Base-by-base conservation (phyloP, 2,888 invertebrate genomes). In the Dynastes grantii region DNA sequence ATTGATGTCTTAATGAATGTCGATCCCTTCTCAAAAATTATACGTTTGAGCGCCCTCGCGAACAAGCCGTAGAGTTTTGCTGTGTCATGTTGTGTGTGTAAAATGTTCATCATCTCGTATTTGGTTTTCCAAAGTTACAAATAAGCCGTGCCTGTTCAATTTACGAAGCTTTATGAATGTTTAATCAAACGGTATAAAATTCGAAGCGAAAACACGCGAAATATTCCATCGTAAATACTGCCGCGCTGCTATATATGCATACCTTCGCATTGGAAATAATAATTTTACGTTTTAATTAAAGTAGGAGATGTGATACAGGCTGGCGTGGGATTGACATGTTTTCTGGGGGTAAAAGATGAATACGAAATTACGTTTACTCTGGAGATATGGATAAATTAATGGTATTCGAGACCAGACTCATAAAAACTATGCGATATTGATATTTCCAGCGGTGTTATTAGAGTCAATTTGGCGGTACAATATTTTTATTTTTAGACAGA, bases 141-240 rank as follows among this genome's bases (percentile, higher is more conserved):
- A 58, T 58, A 58, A 58, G 22, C 16, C 22, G 55, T 22, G 8
- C 55, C 55, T 5, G 32, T 37, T 37, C 32, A 37, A 58, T 58
- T 22, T 58, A 22, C 22, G 22, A 27, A 27, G 55, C 55, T 58
- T 58, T 58, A 58, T 58, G 55, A 58, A 58, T 58, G 22, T 58
- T 58, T 58, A 58, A 58, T 58, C 55, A 58, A 58, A 58, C 22
- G 55, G n/a, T 58, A 58, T 22, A 22, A 58, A 58, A 58, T 58
- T 58, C 55, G 22, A 58, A 58, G 22, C 55, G 55, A 22, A 58
- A 58, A 58, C 9, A 58, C 55, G 32, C 32, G 55, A 58, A 58
- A 45, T 45, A 45, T 45, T 11, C 45, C 45, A 8, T 45, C 45
- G 45, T 11, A 45, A 45, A 45, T 45, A 8, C 11, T 11, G 6